Conservation (phyloP, 1,140 invertebrate species). For the Magallana gigas region DNA sequence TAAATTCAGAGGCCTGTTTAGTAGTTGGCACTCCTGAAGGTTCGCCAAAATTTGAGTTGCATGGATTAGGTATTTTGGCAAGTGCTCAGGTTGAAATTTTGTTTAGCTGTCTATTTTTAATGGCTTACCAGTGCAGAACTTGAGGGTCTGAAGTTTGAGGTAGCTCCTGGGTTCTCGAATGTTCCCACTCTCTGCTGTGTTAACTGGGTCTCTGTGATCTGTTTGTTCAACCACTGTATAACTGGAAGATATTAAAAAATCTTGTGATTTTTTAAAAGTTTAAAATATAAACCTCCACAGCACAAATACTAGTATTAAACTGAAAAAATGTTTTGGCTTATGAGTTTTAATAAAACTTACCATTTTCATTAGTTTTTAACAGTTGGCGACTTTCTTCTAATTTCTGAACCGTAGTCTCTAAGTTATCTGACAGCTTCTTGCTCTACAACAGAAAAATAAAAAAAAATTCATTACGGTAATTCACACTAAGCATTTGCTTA, state of each 20-base stretch:
- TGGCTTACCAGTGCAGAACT: slow-evolving; percentile 58
- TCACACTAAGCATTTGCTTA: background rate
- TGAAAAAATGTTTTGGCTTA: background rate
- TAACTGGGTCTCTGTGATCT: slow-evolving; percentile 77
- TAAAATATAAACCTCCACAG: background rate
- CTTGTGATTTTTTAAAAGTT: background rate
- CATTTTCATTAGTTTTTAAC: slow-evolving; percentile 79
- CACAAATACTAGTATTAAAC: background rate
- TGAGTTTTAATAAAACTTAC: slow-evolving; percentile 57
- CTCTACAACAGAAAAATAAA: slow-evolving; percentile 65
- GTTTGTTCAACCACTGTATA: slow-evolving; percentile 79
- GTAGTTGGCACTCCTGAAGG: too few relatives aligned
- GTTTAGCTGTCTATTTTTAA: background rate
- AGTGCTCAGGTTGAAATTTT: too few relatives aligned
- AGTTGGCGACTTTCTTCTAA: slow-evolving; percentile 76
- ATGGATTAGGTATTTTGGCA: too few relatives aligned
- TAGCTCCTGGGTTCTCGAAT: slow-evolving; percentile 70
- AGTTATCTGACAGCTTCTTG: slow-evolving; percentile 69
- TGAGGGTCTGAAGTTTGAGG: slow-evolving; percentile 61
- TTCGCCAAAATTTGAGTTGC: too few relatives aligned
- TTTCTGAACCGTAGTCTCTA: slow-evolving; percentile 74
- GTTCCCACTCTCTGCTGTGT: slow-evolving; percentile 66
- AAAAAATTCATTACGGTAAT: background rate
- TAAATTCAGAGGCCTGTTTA: too few relatives aligned
- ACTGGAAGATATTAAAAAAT: slow-evolving; percentile 67